Base-by-base conservation (phyloP, 2,113 vertebrate genomes). In the Gila orcuttii region DNA sequence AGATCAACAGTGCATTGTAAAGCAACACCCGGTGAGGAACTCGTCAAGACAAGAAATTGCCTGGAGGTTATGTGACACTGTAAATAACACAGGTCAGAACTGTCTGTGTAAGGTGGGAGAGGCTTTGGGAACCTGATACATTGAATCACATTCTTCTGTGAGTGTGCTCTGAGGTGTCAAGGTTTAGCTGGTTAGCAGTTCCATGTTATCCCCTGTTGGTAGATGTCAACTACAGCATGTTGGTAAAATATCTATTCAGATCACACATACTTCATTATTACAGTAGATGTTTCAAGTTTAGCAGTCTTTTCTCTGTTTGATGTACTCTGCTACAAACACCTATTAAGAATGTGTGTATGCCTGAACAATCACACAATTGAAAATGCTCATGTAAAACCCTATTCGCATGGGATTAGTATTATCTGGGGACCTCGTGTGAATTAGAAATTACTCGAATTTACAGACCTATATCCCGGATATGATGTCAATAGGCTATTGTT, bases 41-140 rank as follows among this genome's bases (percentile, higher is more conserved):
- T 25, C 23, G 66, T 88, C 52, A 73, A 71, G 79, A n/a, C 74
- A 57, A 73, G 71, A 36, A n/a, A 68, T 42, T 47, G 59, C 59
- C 79, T 60, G 75, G 52, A 77, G 87, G 85, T 55, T 62, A 82
- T 52, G 62, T 85, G 84, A 86, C 84, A 78, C 66, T 84, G 79
- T 75, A 60, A 88, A 85, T 85, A 88, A 86, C 17, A 23, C 79
- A 68, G 79, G 60, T 33, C 79, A 47, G 60, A 45, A 68, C n/a
- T 81, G 59, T 50, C 33, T n/a, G 55, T 60, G 77, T 77, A 21
- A 77, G 28, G 47, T 78, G 33, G 33, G 12, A 60, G 77, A 25
- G 10, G 55, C 13, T 59, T 79, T 59, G 52, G 31, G 4, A 68
- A 50, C 42, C 25, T 31, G 3, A 82, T 68, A 50, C 60, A 50